Base-by-base conservation (phyloP, 2,888 invertebrate species). In the Scelioninae gen. 2 region DNA sequence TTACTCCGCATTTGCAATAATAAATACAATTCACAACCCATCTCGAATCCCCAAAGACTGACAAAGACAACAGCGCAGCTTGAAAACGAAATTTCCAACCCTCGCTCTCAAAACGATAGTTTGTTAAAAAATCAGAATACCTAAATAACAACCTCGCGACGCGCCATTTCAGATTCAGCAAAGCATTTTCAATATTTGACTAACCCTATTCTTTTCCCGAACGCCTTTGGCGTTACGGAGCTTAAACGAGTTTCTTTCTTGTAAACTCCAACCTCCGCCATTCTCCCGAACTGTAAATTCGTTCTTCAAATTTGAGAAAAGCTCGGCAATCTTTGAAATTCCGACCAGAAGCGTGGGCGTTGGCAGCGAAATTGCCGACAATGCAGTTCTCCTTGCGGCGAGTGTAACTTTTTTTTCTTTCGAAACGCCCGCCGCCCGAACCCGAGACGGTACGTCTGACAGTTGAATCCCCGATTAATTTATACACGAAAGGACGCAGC, bases 391-490 rank as follows among this genome's bases (percentile, higher is more conserved):
- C 5, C 5, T 22, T 22, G 22, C 22, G 22, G 5, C 22, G 22
- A 2, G 22, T 4, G 22, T 22, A 22, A 22, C n/a, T n/a, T n/a
- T n/a, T n/a, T n/a, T n/a, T n/a, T n/a, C 22, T 22, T 22, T 22
- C 22, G 22, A 5, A 22, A n/a, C n/a, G n/a, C n/a, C n/a, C n/a
- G n/a, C 22, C 22, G 39, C 46, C 43, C 28, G 22, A 19, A 18
- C 41, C 41, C 57, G n/a, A n/a, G n/a, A n/a, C n/a, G n/a, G n/a
- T n/a, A n/a, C n/a, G n/a, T n/a, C 69, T 75, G 55, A 50, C 64
- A 73, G 61, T 39, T 78, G 77, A 80, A 79, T 80, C 74, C n/a
- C 75, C 76, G 78, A 81, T 81, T 81, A 81, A 81, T 81, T n/a
- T n/a, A n/a, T 81, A 80, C 74, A 68, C 73, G 76, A 73, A 69